phyloP scores from a whole-genome alignment of 2,797 vertebrate genomes.

The Neostethus bicornis region DNA sequence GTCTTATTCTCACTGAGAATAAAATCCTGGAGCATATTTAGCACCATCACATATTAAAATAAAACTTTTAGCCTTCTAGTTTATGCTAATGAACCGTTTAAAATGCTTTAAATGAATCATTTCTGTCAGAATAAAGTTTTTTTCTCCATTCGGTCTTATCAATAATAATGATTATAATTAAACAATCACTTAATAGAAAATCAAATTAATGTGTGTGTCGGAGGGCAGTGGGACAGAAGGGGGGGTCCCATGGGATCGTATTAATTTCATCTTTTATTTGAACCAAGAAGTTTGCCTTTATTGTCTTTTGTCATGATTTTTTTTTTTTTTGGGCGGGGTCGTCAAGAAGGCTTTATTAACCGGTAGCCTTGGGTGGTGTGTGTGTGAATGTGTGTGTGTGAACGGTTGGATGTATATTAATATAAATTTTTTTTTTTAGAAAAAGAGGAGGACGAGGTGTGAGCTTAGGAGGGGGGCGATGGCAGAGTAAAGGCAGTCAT shows the following conservation, averaged over 20 bases:
- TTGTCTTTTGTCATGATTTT: conserved; percentile 65
- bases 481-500: conserved; percentile 55
- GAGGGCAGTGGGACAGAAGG: conserved; percentile 68
- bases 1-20: conserved; percentile 63
- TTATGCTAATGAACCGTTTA: conserved; percentile 10
- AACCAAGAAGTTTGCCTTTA: conserved; percentile 72
- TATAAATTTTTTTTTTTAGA: conserved; percentile 69
- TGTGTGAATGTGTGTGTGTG: conserved; percentile 31
- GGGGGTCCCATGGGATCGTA: conserved; percentile 72
- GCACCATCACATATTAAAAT: conserved; percentile 69
- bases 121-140: no score
- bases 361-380: conserved; percentile 76
- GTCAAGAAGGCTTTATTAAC: conserved; percentile 81
- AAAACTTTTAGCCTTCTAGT: conserved; percentile 37
- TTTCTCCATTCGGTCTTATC: no score
- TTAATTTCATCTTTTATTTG: conserved; percentile 79
- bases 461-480: conserved; percentile 8
- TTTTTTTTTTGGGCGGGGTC: conserved; percentile 59
- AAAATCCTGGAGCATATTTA: conserved; percentile 53
- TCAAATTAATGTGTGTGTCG: conserved; percentile 78
- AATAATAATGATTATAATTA: conserved; percentile 86
- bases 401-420: conserved; percentile 66
- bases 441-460: conserved; percentile 40
- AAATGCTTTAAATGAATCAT: conserved; percentile 13
- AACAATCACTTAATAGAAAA: conserved; percentile 84